These are phyloP conservation scores for Balaeniceps rex DNA, from an alignment of 2,113 vertebrate species.

Conservation along the genomic window DNA sequence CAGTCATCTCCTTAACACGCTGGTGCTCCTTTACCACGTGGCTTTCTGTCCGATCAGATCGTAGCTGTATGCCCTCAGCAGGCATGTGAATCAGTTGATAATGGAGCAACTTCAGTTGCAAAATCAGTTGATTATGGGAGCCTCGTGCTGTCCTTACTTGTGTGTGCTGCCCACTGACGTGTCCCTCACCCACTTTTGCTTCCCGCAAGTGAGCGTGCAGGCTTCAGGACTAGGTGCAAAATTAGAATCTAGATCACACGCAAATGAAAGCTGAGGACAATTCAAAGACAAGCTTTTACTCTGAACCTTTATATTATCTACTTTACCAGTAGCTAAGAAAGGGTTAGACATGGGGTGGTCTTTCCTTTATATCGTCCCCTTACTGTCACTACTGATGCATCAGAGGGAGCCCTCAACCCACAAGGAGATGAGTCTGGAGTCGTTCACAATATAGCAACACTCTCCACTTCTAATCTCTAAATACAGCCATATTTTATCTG, in stretches of 20 bases:
- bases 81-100: background rate
- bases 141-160: background rate
- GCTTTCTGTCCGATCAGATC: background rate
- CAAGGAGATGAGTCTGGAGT: background rate
- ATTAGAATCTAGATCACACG: background rate
- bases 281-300: background rate
- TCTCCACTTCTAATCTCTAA: background rate
- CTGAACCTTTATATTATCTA: background rate
- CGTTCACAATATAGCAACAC: background rate
- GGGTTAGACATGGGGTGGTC: background rate
- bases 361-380: background rate
- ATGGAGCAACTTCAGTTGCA: background rate
- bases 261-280: background rate
- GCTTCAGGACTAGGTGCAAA: background rate
- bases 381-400: background rate
- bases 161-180: background rate
- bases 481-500: background rate
- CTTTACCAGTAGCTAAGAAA: background rate
- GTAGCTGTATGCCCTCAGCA: background rate
- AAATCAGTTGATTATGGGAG: background rate
- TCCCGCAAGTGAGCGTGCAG: fast-evolving
- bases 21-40: background rate
- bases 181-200: background rate
- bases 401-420: background rate
- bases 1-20: background rate